phyloP scores from a whole-genome alignment of 1,140 invertebrate species.

The Steinernema feltiae region DNA sequence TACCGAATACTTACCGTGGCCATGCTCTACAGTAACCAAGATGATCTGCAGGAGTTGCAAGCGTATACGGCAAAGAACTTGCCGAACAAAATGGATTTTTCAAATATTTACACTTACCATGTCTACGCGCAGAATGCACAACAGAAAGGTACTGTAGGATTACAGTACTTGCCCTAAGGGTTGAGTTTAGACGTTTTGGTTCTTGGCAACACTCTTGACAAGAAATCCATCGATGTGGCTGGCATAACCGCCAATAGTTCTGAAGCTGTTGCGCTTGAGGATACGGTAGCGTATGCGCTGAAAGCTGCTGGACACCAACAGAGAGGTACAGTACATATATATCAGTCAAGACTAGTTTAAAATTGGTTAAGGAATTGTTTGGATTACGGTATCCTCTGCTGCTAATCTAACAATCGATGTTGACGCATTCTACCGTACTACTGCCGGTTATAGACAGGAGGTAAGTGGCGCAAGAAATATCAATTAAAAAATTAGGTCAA shows the following conservation, averaged over 20 bases:
- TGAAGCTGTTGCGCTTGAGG: not conserved
- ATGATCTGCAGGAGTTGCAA: not conserved
- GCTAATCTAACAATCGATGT: too few relatives aligned
- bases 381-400: too few relatives aligned
- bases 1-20: not conserved
- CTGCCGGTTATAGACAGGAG: too few relatives aligned
- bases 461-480: too few relatives aligned
- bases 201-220: not conserved
- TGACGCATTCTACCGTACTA: too few relatives aligned
- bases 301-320: not conserved
- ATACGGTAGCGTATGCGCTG: not conserved
- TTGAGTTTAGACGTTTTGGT: not conserved
- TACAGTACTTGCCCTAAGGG: not conserved
- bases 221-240: not conserved
- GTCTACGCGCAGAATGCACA: not conserved
- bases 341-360: too few relatives aligned
- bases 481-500: too few relatives aligned
- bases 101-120: not conserved
- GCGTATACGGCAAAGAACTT: not conserved
- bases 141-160: not conserved
- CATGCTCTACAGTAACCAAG: not conserved
- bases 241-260: not conserved
- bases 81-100: not conserved
- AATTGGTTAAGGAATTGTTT: too few relatives aligned
- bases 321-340: too few relatives aligned